Evolutionary conservation across 2,113 vertebrate species (phyloP).

Genomic region (Psittacula cyanocephala): DNA sequence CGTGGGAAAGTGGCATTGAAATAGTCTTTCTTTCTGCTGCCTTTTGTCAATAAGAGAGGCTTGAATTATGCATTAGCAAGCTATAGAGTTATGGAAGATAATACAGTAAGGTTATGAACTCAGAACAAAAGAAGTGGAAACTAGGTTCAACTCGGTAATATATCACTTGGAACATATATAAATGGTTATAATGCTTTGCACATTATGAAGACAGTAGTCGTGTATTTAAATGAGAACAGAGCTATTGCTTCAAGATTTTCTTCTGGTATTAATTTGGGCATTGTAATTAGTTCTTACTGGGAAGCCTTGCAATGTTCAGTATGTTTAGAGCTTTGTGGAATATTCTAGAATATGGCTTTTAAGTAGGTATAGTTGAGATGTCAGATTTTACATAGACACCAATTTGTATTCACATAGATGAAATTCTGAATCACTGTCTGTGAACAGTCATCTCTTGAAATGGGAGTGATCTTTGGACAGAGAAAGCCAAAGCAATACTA

Average conservation of each 20-base stretch:
- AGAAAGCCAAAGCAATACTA: not conserved
- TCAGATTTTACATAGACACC: constrained; percentile 5
- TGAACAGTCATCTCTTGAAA: constrained; percentile 17
- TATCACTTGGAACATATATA: constrained; percentile 50
- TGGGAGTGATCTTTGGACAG: not conserved
- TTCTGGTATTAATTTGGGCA: constrained; percentile 46
- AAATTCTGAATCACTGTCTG: not conserved
- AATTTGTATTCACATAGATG: constrained; percentile 19
- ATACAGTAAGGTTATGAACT: constrained; percentile 64
- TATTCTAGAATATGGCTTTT: constrained; percentile 7
- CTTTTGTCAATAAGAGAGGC: constrained; percentile 63
- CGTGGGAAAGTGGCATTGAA: not conserved
- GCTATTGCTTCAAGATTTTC: constrained; percentile 7
- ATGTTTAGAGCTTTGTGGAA: constrained; percentile 24
- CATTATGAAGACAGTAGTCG: constrained; percentile 40
- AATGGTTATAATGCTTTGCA: constrained; percentile 35
- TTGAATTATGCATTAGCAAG: constrained; percentile 69
- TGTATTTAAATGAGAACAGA: constrained; percentile 49
- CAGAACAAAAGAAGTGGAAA: constrained; percentile 63
- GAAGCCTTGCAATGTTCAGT: constrained; percentile 7
- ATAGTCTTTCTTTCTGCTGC: constrained; percentile 2
- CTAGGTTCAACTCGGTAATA: constrained; percentile 52
- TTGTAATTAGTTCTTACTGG: constrained; percentile 60
- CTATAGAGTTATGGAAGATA: constrained; percentile 65
- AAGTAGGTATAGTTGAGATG: not conserved